These are phyloP conservation scores for Noctua janthina DNA, from an alignment of 2,888 invertebrate genomes.

Conservation along the genomic window DNA sequence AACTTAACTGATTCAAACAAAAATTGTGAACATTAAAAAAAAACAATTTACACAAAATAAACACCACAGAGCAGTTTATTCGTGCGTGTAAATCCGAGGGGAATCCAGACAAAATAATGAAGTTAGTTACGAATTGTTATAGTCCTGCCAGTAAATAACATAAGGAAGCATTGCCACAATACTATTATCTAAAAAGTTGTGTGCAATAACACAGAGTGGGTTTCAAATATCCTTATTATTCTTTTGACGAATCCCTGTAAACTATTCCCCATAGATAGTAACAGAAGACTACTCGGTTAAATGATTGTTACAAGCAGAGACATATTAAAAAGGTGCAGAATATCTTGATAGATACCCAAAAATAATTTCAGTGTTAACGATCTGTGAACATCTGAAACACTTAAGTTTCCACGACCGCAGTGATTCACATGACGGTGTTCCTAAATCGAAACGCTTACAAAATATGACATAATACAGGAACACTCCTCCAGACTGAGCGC, in stretches of 20 bases:
- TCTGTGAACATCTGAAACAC: conserved; percentile 3
- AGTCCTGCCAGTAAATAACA: background rate
- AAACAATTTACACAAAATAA: background rate
- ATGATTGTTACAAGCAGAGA: background rate
- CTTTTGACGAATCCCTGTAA: background rate
- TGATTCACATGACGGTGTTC: conserved; percentile 33
- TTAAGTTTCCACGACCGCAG: background rate
- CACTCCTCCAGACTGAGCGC: conserved; percentile 11
- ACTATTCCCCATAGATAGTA: background rate
- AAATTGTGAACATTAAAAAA: background rate
- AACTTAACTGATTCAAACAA: background rate
- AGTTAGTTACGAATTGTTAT: background rate
- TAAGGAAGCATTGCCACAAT: background rate
- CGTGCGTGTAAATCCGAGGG: background rate
- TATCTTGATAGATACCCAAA: background rate
- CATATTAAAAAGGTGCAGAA: background rate
- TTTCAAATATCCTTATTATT: background rate
- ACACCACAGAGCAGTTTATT: background rate
- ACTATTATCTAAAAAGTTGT: background rate
- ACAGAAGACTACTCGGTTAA: background rate
- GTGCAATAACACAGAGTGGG: background rate
- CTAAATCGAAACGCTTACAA: background rate
- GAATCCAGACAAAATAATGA: background rate
- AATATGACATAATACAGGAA: conserved; percentile 33
- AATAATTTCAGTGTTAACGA: background rate